phyloP scores from a whole-genome alignment of 2,888 invertebrate genomes.

The Byasa hedistus region DNA sequence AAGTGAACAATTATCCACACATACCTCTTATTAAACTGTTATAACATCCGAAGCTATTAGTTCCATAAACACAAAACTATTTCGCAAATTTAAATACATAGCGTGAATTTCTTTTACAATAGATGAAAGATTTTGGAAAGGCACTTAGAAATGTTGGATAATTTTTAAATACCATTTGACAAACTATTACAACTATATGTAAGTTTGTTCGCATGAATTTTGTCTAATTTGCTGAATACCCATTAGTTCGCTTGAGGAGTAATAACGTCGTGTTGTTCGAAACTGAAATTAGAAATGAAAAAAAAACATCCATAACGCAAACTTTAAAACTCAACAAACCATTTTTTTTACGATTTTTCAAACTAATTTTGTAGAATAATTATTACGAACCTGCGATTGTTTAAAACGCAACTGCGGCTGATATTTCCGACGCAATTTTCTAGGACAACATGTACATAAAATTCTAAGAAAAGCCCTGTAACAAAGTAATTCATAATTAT shows the following conservation, averaged over 20 bases:
- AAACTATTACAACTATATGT: constrained; percentile 82
- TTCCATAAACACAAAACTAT: background rate
- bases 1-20: constrained; percentile 42
- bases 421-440: constrained; percentile 88
- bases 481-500: constrained; percentile 40
- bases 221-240: constrained; percentile 86
- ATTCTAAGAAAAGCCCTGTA: constrained; percentile 95
- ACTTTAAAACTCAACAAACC: constrained; percentile 11
- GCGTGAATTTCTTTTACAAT: background rate
- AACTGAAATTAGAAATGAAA: constrained; percentile 82
- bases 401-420: constrained; percentile 92
- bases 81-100: background rate
- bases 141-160: constrained; percentile 62
- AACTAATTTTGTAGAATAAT: background rate
- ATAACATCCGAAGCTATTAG: background rate
- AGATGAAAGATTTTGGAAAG: constrained; percentile 46
- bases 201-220: constrained; percentile 92
- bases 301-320: constrained; percentile 42
- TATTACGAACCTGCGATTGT: constrained; percentile 85
- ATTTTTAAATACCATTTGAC: constrained; percentile 40
- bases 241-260: constrained; percentile 88
- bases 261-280: constrained; percentile 86
- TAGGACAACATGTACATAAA: constrained; percentile 93
- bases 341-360: background rate
- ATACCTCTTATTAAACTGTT: constrained; percentile 39